These are phyloP conservation scores for Malurus alboscapulatus DNA, from an alignment of 2,113 vertebrate genomes.

Conservation along the genomic window DNA sequence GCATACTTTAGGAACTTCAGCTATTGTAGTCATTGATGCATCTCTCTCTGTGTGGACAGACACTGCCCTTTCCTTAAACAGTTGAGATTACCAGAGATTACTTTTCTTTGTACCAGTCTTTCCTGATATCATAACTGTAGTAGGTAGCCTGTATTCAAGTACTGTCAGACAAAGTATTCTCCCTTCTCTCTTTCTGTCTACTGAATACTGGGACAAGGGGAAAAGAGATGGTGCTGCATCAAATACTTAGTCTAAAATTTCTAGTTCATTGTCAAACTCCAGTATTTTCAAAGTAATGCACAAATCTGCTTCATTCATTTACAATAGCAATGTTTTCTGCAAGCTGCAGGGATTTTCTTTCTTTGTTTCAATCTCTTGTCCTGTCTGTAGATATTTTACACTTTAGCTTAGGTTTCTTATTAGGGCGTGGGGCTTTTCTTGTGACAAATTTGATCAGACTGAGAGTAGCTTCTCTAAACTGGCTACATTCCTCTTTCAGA, in stretches of 20 bases:
- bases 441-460: neutral
- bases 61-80: neutral
- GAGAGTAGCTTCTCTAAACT: neutral
- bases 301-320: neutral
- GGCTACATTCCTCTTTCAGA: neutral
- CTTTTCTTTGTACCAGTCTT: neutral
- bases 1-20: neutral
- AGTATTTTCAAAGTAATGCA: neutral
- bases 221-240: neutral
- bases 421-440: neutral
- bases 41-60: neutral
- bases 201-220: fast-evolving
- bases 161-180: neutral
- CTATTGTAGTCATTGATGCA: fast-evolving
- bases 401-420: neutral
- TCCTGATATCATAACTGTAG: neutral
- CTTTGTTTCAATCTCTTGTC: neutral
- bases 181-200: neutral
- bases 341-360: neutral
- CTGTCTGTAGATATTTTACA: neutral
- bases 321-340: neutral
- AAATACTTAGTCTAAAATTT: neutral
- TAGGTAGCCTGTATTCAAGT: neutral
- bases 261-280: neutral
- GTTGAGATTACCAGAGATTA: neutral